Evolutionary conservation across 2,888 invertebrate species (phyloP), one percentile per base, ranked within the genome.

Genomic region (Baronia brevicornis): DNA sequence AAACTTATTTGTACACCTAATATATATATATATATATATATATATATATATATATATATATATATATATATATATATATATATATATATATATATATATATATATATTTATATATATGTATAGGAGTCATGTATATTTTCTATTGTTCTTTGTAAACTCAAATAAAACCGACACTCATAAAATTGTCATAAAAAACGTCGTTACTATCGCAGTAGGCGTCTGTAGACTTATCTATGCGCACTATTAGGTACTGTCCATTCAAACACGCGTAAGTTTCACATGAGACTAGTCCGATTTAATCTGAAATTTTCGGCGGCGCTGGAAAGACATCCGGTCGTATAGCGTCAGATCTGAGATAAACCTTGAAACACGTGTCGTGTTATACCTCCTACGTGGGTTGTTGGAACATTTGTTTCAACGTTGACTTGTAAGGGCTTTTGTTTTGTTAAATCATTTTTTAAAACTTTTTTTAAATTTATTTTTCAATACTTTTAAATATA

Each of bases 271-370:
- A 15, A 25, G 24, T 29, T 35, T 25, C 33, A 47, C 46, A 47
- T 43, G 48, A 41, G 32, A 39, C 40, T 49, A 37, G 32, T 38
- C 46, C 37, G 54, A 51, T 53, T 38, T 41, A 47, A 54, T 54
- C 54, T 43, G 39, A 43, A 45, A 44, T 61, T 64, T 72, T 69
- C 71, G 71, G 69, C 73, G 72, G 66, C 70, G 68, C 67, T 66
- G 66, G 64, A 71, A 62, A 72, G 66, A 70, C 73, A 70, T 72
- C 72, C 72, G 68, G 68, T 64, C 64, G 63, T 59, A 61, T 55
- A 56, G 55, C 60, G 60, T 46, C 52, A 60, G 72, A 72, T 73
- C 54, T 39, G 38, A 63, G 75, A 73, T 74, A 73, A 73, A 41
- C 47, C 43, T 51, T 54, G 48, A 50, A 55, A 72, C 73, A 72